phyloP scores from a whole-genome alignment of 2,113 vertebrate genomes.

The Peromyscus maniculatus region DNA sequence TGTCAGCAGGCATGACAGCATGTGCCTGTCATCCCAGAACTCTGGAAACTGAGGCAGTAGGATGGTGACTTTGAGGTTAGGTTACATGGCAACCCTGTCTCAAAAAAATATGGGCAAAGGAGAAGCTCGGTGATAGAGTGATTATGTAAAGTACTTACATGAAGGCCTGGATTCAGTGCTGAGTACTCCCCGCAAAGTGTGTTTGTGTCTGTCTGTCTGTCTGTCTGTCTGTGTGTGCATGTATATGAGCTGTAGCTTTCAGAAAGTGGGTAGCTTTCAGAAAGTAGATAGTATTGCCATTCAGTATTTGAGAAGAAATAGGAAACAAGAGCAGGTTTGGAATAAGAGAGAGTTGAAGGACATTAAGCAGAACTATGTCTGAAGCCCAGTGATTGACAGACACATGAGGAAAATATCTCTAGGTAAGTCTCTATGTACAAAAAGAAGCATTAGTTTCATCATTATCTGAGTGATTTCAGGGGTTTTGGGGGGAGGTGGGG shows the following conservation, averaged over 20 bases:
- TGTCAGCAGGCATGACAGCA: background rate
- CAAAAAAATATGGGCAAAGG: background rate
- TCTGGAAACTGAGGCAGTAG: background rate
- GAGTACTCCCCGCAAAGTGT: background rate
- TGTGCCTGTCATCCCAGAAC: background rate
- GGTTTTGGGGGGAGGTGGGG: background rate
- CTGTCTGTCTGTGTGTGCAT: background rate
- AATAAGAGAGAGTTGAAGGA: slow-evolving; percentile 1
- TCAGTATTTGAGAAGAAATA: background rate
- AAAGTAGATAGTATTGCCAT: background rate
- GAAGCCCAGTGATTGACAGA: background rate
- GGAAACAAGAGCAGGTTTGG: background rate
- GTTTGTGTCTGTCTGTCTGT: background rate
- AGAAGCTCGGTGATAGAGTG: background rate
- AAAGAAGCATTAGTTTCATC: slow-evolving; percentile 10
- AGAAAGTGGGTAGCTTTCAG: background rate
- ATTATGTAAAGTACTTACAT: background rate
- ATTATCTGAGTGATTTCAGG: background rate
- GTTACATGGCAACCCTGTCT: background rate
- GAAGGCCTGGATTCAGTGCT: background rate
- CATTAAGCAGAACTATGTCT: background rate
- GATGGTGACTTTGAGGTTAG: background rate
- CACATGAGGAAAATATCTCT: background rate
- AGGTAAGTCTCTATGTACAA: background rate
- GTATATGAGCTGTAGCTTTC: background rate